Conservation (phyloP, 2,113 vertebrate species). For the Excalfactoria chinensis region DNA sequence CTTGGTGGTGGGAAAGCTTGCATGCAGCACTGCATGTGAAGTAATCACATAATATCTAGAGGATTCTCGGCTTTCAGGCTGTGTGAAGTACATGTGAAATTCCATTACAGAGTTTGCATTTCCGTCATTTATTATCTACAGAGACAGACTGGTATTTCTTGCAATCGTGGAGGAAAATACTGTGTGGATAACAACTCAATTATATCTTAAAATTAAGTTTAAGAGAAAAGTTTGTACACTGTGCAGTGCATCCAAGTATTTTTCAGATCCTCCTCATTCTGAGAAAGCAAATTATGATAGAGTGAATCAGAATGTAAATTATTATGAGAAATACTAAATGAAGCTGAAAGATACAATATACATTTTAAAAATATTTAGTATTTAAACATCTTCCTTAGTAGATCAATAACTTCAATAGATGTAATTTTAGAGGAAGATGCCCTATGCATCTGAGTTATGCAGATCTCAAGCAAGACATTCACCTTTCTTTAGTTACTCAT, state of each 20-base stretch:
- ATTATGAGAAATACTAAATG: background rate
- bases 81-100: constrained; percentile 38
- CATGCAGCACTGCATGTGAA: background rate
- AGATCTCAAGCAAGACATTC: background rate
- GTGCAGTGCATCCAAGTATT: background rate
- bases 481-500: background rate
- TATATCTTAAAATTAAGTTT: background rate
- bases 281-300: background rate
- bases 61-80: constrained; percentile 1
- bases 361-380: background rate
- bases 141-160: constrained; percentile 43
- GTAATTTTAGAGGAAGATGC: background rate
- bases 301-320: background rate
- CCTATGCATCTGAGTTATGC: background rate
- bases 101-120: constrained; percentile 47
- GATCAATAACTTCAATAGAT: background rate
- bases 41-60: constrained; percentile 15
- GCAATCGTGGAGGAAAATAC: background rate
- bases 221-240: constrained; percentile 20
- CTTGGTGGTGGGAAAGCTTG: background rate
- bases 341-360: background rate
- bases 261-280: background rate
- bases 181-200: constrained; percentile 48
- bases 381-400: background rate
- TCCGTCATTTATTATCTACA: constrained; percentile 48